A percentile compares a stretch with the other conserved stretches of the same genome.
Conservation (phyloP, 1,140 invertebrate species). For the Aplysia californica region DNA sequence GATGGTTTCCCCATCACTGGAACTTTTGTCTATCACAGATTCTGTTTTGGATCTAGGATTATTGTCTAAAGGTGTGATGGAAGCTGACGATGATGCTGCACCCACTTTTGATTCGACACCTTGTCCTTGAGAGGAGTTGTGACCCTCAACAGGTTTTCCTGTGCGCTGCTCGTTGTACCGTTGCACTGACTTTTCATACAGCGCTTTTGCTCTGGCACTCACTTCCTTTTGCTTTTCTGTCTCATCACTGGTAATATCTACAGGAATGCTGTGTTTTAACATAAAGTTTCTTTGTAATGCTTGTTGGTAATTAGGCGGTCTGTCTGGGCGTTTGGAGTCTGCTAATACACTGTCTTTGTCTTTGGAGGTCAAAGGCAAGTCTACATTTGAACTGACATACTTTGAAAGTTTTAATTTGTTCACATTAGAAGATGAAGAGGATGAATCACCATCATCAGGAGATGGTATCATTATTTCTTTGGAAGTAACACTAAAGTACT, state of each 20-base stretch:
- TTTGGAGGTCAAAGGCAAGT: neutral
- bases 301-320: conserved; percentile 59
- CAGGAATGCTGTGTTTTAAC: conserved; percentile 44
- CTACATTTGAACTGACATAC: neutral
- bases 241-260: conserved; percentile 53
- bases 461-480: conserved; percentile 22
- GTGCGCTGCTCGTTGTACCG: conserved; percentile 44
- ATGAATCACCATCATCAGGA: conserved; percentile 12
- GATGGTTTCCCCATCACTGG: too few species aligned
- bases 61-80: too few species aligned
- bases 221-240: conserved; percentile 60
- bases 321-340: conserved; percentile 33
- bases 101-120: too few species aligned
- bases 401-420: neutral
- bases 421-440: neutral
- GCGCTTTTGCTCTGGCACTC: conserved; percentile 62
- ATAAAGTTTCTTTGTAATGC: conserved; percentile 56
- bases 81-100: too few species aligned
- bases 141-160: too few species aligned
- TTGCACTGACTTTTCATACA: conserved; percentile 68
- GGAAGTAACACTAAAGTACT: conserved; percentile 23
- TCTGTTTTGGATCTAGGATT: too few species aligned
- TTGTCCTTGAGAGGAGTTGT: too few species aligned
- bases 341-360: neutral
- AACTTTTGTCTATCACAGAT: too few species aligned